Conservation (phyloP, 2,888 invertebrate genomes). For the Trichogramma dendrolimi region DNA sequence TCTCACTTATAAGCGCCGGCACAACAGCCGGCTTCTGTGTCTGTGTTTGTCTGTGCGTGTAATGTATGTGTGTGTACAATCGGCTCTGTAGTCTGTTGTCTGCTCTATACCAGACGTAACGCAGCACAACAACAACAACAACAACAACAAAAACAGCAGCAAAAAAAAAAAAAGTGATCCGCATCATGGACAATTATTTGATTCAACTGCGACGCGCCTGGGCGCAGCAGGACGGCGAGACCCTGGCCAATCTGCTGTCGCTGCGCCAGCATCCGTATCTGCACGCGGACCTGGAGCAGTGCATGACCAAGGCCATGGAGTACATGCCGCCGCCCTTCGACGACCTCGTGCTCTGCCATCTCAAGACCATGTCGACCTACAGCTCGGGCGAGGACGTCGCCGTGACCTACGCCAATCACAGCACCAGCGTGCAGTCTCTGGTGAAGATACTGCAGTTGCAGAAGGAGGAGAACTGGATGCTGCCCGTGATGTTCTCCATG, state of each 20-base stretch:
- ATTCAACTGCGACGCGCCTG: slow-evolving; percentile 44
- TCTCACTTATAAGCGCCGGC: no score
- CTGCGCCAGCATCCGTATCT: slow-evolving; percentile 34
- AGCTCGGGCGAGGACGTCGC: slow-evolving; percentile 47
- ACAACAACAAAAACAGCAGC: no score
- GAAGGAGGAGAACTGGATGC: slow-evolving; percentile 94
- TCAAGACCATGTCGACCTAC: slow-evolving; percentile 37
- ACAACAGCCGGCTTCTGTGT: no score
- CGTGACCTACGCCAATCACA: slow-evolving; percentile 74
- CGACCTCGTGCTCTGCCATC: slow-evolving; percentile 44
- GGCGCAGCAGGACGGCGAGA: slow-evolving; percentile 45
- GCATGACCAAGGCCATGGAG: slow-evolving; percentile 44
- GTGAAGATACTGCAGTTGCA: slow-evolving; percentile 79
- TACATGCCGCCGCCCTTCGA: slow-evolving; percentile 43
- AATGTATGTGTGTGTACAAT: no score
- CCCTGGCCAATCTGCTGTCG: slow-evolving; percentile 44
- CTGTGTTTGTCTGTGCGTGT: no score
- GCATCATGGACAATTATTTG: background rate
- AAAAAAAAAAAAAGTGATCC: no score
- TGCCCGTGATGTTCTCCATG: slow-evolving; percentile 87
- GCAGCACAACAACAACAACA: no score
- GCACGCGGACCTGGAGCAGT: slow-evolving; percentile 38
- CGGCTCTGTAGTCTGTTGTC: no score
- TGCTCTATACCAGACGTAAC: no score
- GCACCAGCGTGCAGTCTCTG: slow-evolving; percentile 70